These are phyloP conservation scores for Drosophila neocordata DNA, from an alignment of 1,140 invertebrate species.

Conservation along the genomic window DNA sequence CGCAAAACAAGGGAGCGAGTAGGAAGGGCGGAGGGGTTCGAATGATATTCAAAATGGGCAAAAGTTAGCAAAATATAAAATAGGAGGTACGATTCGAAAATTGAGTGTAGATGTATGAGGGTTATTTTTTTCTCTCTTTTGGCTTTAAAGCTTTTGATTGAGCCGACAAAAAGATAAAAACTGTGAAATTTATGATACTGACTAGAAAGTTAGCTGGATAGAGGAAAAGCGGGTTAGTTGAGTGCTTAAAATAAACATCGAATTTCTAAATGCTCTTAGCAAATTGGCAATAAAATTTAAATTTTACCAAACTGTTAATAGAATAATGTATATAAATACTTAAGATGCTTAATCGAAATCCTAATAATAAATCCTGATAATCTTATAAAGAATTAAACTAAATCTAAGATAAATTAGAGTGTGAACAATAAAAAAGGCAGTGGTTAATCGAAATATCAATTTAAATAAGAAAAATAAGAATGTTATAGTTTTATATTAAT, in stretches of 20 bases:
- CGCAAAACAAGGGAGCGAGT: conserved; percentile 9
- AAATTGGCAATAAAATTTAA: conserved; percentile 1
- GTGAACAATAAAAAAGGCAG: no score
- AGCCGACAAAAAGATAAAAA: conserved; percentile 60
- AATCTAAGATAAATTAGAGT: neutral
- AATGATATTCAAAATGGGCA: neutral
- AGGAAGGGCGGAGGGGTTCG: neutral
- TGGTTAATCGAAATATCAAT: no score
- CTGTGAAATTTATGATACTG: conserved; percentile 46
- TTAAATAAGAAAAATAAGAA: no score
- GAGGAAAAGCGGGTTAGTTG: neutral
- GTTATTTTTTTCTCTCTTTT: conserved; percentile 17
- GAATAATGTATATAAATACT: neutral
- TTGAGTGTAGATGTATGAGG: conserved; percentile 7
- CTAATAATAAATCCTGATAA: neutral
- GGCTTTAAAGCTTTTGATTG: conserved; percentile 59
- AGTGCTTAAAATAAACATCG: neutral
- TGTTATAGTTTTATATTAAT: no score
- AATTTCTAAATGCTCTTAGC: neutral
- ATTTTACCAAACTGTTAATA: conserved; percentile 2
- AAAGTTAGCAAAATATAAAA: conserved; percentile 48
- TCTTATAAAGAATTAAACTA: neutral
- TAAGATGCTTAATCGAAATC: no score
- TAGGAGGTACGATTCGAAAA: conserved; percentile 3
- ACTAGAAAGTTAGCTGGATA: neutral